Conservation (phyloP, 2,797 vertebrate genomes). For the Melanotaenia boesemani region DNA sequence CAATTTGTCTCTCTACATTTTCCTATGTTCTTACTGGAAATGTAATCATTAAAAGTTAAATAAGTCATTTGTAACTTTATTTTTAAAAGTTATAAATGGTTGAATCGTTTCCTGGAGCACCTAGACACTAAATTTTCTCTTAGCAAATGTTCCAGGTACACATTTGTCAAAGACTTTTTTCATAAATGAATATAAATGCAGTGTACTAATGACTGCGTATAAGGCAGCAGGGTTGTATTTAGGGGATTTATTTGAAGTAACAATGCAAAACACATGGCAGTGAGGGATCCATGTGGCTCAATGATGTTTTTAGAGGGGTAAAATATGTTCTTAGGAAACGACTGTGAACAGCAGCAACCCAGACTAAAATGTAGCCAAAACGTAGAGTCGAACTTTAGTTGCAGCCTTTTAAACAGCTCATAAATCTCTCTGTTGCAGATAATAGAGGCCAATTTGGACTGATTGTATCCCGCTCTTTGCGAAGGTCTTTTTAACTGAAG, state of each 20-base stretch:
- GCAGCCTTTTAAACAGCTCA: conserved; percentile 3
- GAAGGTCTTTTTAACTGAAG: background rate
- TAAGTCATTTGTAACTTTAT: conserved; percentile 6
- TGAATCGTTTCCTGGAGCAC: background rate
- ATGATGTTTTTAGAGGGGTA: conserved; percentile 6
- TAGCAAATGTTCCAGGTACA: background rate
- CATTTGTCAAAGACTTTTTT: background rate
- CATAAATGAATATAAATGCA: background rate
- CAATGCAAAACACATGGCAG: background rate
- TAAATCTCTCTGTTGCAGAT: conserved; percentile 6
- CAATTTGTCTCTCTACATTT: background rate
- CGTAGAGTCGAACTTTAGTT: background rate
- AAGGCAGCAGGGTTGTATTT: background rate
- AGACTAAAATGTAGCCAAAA: background rate
- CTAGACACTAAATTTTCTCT: background rate
- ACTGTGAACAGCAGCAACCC: background rate
- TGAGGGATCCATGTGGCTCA: background rate
- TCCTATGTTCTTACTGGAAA: background rate
- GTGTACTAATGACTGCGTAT: background rate
- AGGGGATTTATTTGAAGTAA: background rate
- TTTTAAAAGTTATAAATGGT: background rate
- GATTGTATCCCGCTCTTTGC: background rate
- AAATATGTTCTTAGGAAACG: background rate
- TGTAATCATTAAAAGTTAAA: background rate
- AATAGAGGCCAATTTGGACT: background rate